phyloP scores from a whole-genome alignment of 2,888 invertebrate genomes.

The Coelinius sp. region DNA sequence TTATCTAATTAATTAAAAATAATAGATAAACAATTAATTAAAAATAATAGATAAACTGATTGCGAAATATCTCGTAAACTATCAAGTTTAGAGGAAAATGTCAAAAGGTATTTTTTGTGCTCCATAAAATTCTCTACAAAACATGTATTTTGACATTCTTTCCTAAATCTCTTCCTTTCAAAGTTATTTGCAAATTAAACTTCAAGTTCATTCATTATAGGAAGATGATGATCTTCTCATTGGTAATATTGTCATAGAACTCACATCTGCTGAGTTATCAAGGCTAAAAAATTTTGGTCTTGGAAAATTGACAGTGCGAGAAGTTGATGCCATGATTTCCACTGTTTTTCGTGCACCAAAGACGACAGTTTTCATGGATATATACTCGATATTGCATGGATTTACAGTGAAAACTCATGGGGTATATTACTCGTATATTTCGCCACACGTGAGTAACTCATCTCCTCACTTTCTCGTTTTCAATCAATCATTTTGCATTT shows the following conservation, averaged over 20 bases:
- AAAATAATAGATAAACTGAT: too few relatives aligned
- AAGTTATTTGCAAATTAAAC: not conserved
- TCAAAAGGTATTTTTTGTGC: too few relatives aligned
- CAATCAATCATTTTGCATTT: not conserved
- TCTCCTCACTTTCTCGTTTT: too few relatives aligned
- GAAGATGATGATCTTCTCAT: conserved; percentile 43
- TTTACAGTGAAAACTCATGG: conserved; percentile 27
- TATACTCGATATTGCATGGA: not conserved
- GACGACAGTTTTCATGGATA: not conserved
- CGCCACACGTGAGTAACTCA: conserved; percentile 43
- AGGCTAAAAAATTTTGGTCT: conserved; percentile 51
- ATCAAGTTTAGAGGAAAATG: too few relatives aligned
- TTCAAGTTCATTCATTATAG: conserved; percentile 39
- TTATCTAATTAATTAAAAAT: not conserved
- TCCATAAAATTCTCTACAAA: too few relatives aligned
- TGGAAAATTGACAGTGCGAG: conserved; percentile 52
- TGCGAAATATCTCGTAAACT: too few relatives aligned
- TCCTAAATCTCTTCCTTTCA: not conserved
- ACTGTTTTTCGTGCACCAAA: conserved; percentile 49
- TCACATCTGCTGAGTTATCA: conserved; percentile 53
- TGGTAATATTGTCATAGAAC: conserved; percentile 53
- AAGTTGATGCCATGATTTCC: conserved; percentile 58
- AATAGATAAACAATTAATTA: too few relatives aligned
- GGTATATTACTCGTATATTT: not conserved
- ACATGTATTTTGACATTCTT: too few relatives aligned